Conservation (phyloP, 2,113 vertebrate genomes). For the Zosterops lateralis region DNA sequence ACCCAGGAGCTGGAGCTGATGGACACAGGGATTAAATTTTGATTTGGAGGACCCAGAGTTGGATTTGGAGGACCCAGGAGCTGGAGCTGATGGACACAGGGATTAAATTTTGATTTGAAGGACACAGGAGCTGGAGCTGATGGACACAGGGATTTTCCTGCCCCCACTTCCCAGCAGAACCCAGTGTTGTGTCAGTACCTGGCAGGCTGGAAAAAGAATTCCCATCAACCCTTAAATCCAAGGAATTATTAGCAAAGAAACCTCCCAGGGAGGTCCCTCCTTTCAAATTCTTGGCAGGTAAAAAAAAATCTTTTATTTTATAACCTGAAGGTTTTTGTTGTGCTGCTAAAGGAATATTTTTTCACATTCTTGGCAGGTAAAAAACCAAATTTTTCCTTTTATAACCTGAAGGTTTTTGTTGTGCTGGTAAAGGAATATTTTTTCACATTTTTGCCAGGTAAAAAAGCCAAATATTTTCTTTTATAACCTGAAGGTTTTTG, state of each 20-base stretch:
- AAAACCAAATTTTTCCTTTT: background rate
- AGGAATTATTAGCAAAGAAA: background rate
- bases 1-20: background rate
- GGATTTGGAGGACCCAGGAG: background rate
- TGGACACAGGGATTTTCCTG: background rate
- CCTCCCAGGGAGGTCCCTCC: background rate
- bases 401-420: background rate
- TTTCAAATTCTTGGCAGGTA: background rate
- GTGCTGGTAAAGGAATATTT: background rate
- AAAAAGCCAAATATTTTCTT: background rate
- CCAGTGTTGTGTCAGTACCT: background rate
- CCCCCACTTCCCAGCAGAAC: background rate
- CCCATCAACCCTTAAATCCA: background rate
- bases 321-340: background rate
- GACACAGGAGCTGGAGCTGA: background rate
- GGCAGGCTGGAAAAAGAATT: background rate
- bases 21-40: background rate
- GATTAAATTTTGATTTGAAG: background rate
- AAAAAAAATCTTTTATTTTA: no score
- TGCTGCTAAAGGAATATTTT: background rate
- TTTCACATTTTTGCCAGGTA: background rate
- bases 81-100: background rate
- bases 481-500: background rate
- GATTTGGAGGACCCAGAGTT: background rate
- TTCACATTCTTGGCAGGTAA: background rate